These are phyloP conservation scores for Drosophila ustulata DNA, from an alignment of 2,888 invertebrate genomes.

Conservation along the genomic window DNA sequence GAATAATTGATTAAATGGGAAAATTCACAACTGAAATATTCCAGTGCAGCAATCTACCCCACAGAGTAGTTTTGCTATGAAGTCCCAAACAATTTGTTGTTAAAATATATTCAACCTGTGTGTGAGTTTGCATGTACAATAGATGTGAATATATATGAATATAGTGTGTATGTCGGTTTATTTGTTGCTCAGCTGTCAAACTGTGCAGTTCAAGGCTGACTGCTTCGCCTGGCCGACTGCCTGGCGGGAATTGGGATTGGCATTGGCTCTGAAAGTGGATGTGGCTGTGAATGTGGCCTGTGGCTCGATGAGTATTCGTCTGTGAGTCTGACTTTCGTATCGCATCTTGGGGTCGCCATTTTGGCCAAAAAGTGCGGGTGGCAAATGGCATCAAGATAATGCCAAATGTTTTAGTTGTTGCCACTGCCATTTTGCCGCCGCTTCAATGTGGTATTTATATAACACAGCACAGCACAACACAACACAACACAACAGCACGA, in stretches of 20 bases:
- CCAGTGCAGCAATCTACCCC: neutral
- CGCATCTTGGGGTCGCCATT: slow-evolving; percentile 35
- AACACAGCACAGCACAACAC: slow-evolving; percentile 35
- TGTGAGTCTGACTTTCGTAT: slow-evolving; percentile 14
- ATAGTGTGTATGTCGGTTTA: slow-evolving; percentile 24
- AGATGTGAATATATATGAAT: slow-evolving; percentile 1
- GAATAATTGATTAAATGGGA: no score
- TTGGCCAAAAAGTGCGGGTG: slow-evolving; percentile 54
- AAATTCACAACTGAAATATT: no score
- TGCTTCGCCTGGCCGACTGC: slow-evolving; percentile 32
- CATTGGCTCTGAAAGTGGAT: slow-evolving; percentile 25
- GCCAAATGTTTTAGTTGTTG: slow-evolving; percentile 53
- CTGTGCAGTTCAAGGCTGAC: slow-evolving; percentile 75
- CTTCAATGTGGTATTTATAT: slow-evolving; percentile 58
- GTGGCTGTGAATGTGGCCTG: neutral
- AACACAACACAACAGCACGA: neutral
- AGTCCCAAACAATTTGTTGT: slow-evolving; percentile 34
- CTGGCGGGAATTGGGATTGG: slow-evolving; percentile 57
- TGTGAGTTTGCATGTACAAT: slow-evolving; percentile 6
- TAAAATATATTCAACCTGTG: slow-evolving; percentile 48
- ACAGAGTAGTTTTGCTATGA: neutral
- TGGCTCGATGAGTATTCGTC: neutral
- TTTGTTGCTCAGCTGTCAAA: slow-evolving; percentile 73
- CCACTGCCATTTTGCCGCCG: slow-evolving; percentile 45
- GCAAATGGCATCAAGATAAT: slow-evolving; percentile 70